These are phyloP conservation scores for Amphiprion clarkii DNA, from an alignment of 2,797 vertebrate genomes.

Conservation along the genomic window DNA sequence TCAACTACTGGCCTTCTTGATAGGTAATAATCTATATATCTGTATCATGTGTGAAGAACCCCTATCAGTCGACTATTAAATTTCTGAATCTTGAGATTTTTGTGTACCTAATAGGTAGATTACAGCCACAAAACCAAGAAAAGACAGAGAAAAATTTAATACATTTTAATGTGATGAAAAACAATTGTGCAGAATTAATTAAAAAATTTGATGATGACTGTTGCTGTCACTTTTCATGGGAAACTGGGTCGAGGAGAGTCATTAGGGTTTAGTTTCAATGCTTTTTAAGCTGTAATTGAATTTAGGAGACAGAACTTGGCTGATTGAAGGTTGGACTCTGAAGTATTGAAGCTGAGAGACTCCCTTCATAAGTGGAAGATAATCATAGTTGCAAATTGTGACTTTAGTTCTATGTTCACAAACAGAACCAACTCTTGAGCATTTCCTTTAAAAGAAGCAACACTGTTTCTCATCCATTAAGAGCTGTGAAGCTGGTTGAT, in stretches of 20 bases:
- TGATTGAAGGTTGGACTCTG: too few relatives aligned
- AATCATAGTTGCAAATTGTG: too few relatives aligned
- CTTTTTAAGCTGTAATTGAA: conserved; percentile 6
- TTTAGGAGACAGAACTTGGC: not conserved
- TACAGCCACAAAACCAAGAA: conserved; percentile 17
- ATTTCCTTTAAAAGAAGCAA: too few relatives aligned
- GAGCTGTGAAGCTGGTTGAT: too few relatives aligned
- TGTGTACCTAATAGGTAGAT: not conserved
- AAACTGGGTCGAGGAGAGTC: not conserved
- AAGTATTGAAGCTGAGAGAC: too few relatives aligned
- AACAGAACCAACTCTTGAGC: too few relatives aligned
- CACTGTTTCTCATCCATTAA: too few relatives aligned
- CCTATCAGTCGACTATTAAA: too few relatives aligned
- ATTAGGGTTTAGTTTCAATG: not conserved
- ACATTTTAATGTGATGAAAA: not conserved
- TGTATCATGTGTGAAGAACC: too few relatives aligned
- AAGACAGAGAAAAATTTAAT: conserved; percentile 9
- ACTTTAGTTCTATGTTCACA: too few relatives aligned
- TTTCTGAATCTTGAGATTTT: not conserved
- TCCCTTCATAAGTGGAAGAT: not conserved
- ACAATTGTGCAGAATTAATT: not conserved
- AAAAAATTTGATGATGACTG: not conserved
- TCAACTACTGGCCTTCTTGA: too few relatives aligned
- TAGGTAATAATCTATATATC: too few relatives aligned
- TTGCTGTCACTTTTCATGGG: not conserved